These are phyloP conservation scores for Sapajus apella DNA, from an alignment of 2,113 vertebrate genomes.

Conservation along the genomic window DNA sequence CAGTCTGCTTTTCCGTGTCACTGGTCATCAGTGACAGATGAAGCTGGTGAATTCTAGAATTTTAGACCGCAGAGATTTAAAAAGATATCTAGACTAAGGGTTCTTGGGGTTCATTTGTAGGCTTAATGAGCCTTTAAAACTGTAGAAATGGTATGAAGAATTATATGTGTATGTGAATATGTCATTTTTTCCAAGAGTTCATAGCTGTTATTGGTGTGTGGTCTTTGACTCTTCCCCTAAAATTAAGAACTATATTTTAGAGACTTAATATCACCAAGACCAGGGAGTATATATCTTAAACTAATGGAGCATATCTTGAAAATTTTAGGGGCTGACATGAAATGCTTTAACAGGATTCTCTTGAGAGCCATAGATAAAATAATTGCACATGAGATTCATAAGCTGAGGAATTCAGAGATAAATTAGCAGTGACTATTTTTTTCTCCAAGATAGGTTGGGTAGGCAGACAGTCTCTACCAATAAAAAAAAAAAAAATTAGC, in stretches of 20 bases:
- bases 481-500: too few relatives aligned
- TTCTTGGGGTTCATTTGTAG: background rate
- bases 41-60: slow-evolving; percentile 45
- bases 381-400: slow-evolving; percentile 1
- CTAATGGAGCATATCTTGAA: background rate
- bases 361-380: background rate
- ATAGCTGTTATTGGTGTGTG: background rate
- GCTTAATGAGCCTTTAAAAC: background rate
- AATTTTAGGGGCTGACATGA: background rate
- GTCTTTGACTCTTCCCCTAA: background rate
- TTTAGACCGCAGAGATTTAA: slow-evolving; percentile 7
- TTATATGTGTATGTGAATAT: background rate
- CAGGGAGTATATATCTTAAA: background rate
- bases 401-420: slow-evolving; percentile 11
- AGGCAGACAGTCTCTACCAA: background rate
- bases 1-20: slow-evolving; percentile 38
- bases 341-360: slow-evolving; percentile 7
- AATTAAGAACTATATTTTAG: slow-evolving; percentile 37
- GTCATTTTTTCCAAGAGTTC: background rate
- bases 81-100: background rate
- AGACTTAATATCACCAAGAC: slow-evolving; percentile 2
- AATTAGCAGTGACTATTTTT: slow-evolving; percentile 5
- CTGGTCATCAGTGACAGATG: slow-evolving; percentile 43
- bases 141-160: slow-evolving; percentile 30
- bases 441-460: background rate